Percentiles rank a stretch among this genome's conserved stretches.
These are phyloP conservation scores for Pitangus sulphuratus DNA, from an alignment of 2,797 vertebrate species.

Conservation along the genomic window DNA sequence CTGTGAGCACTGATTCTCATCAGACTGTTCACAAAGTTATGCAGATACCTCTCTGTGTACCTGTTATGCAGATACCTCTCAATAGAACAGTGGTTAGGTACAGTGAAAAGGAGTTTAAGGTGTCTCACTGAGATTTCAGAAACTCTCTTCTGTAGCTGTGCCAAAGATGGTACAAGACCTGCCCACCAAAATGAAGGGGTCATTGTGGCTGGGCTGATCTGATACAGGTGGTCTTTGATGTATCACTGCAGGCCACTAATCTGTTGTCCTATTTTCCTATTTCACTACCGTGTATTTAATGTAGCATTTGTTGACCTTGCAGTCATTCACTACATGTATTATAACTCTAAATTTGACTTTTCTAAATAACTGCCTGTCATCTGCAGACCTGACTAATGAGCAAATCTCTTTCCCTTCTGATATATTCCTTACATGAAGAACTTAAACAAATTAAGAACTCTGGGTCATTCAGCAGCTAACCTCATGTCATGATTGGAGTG, in stretches of 20 bases:
- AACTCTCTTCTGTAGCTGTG: not conserved
- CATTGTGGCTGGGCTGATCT: not conserved
- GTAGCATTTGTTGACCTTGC: not conserved
- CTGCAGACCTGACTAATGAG: not conserved
- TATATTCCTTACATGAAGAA: not conserved
- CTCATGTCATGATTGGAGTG: not conserved
- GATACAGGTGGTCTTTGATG: not conserved
- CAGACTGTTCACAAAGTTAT: not conserved
- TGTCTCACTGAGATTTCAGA: not conserved
- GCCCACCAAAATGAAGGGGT: not conserved
- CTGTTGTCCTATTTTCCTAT: not conserved
- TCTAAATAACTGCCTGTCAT: not conserved
- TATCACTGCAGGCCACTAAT: rapidly evolving
- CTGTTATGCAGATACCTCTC: not conserved
- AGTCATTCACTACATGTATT: not conserved
- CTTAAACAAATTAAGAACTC: not conserved
- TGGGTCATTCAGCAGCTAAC: not conserved
- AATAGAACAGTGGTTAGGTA: not conserved
- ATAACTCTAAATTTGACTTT: not conserved
- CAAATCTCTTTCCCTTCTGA: not conserved
- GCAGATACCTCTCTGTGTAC: not conserved
- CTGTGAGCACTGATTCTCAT: not conserved
- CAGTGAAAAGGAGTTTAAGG: not conserved
- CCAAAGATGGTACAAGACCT: not conserved
- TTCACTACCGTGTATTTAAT: not conserved